Evolutionary conservation across 2,797 vertebrate genomes (phyloP).

Genomic region (Poecilia picta): DNA sequence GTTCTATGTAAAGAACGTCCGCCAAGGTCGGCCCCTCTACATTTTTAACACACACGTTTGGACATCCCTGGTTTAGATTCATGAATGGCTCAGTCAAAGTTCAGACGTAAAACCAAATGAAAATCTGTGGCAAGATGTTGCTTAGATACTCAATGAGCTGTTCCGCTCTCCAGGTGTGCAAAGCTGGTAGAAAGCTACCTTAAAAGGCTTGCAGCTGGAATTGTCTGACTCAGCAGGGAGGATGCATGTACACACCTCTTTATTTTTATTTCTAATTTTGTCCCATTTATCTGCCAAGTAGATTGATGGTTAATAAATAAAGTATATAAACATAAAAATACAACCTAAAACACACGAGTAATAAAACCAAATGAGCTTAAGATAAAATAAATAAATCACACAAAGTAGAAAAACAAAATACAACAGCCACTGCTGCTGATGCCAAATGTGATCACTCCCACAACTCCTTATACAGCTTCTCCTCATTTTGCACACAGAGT

Average conservation of each 20-base stretch:
- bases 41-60: too few relatives aligned
- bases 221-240: neutral
- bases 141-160: neutral
- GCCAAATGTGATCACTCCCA: slow-evolving; percentile 2
- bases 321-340: neutral
- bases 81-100: neutral
- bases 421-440: neutral
- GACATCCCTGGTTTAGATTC: neutral
- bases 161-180: neutral
- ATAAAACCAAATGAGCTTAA: neutral
- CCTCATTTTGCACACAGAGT: slow-evolving; percentile 40
- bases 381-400: neutral
- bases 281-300: neutral
- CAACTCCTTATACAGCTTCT: slow-evolving; percentile 31
- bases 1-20: too few relatives aligned
- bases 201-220: neutral
- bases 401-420: neutral
- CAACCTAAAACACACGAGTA: neutral
- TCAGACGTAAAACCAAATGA: neutral
- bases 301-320: neutral
- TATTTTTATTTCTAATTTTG: neutral
- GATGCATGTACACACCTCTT: neutral
- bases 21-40: too few relatives aligned
- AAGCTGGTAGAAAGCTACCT: neutral
- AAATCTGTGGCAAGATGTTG: neutral